A percentile compares a stretch with the other conserved stretches of the same genome.
These are phyloP conservation scores for Hipposideros larvatus DNA, from an alignment of 2,797 vertebrate genomes.

Conservation along the genomic window DNA sequence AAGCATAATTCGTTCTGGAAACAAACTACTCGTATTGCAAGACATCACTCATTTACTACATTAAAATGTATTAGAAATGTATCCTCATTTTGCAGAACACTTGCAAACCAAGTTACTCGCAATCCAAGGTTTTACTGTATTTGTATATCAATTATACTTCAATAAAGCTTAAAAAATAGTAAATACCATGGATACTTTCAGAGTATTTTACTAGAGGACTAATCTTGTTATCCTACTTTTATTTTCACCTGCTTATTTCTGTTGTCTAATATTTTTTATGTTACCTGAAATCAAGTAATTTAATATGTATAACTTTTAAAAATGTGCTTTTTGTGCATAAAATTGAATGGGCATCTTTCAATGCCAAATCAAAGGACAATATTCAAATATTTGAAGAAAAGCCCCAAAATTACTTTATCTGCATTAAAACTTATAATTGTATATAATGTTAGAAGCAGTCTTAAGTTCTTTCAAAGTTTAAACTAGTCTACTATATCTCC, in stretches of 20 bases:
- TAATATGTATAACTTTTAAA: neutral
- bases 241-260: conserved; percentile 14
- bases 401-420: neutral
- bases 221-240: neutral
- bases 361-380: neutral
- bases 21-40: too few species aligned
- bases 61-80: too few species aligned
- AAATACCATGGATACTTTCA: neutral
- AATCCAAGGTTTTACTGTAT: neutral
- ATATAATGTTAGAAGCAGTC: neutral
- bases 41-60: too few species aligned
- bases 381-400: conserved; percentile 43
- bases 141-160: neutral
- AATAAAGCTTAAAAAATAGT: neutral
- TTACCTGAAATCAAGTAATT: conserved; percentile 15
- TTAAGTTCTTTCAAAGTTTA: neutral
- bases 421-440: conserved; percentile 6
- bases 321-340: neutral
- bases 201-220: neutral
- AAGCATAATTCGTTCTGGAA: too few species aligned
- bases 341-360: conserved; percentile 16
- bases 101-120: too few species aligned
- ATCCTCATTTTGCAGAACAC: too few species aligned
- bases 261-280: neutral
- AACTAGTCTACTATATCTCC: neutral